phyloP scores from a whole-genome alignment of 1,140 invertebrate genomes.

The Trinorchestia longiramus region DNA sequence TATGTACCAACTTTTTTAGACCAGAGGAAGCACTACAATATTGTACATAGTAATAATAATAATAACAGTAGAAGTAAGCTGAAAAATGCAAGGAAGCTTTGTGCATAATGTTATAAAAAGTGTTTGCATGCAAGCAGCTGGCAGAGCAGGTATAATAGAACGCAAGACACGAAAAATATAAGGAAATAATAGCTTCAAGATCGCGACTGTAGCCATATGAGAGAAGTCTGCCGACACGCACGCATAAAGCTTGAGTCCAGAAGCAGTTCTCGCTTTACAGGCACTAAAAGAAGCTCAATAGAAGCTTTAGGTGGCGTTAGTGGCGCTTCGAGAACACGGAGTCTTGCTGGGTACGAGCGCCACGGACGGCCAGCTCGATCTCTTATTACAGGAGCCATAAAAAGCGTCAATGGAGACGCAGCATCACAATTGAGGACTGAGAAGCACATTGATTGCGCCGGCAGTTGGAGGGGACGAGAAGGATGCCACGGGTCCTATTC shows the following conservation, averaged over 20 bases:
- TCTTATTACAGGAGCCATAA: slow-evolving; percentile 30
- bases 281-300: not conserved
- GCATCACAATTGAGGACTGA: slow-evolving; percentile 24
- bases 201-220: not conserved
- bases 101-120: not conserved
- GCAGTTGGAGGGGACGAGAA: slow-evolving; percentile 31
- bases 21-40: no score
- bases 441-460: slow-evolving; percentile 37
- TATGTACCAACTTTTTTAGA: no score
- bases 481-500: slow-evolving; percentile 39
- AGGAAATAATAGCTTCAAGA: not conserved
- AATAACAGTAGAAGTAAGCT: no score
- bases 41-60: no score
- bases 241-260: not conserved
- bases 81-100: not conserved
- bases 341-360: not conserved
- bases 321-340: not conserved
- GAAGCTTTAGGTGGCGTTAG: slow-evolving; percentile 6
- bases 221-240: not conserved
- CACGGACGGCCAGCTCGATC: slow-evolving; percentile 21
- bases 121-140: not conserved
- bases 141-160: not conserved
- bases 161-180: not conserved
- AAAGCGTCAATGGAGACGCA: slow-evolving; percentile 38
- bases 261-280: slow-evolving; percentile 6